Conservation (phyloP, 2,888 invertebrate genomes). For the Dicroscelio sp. region DNA sequence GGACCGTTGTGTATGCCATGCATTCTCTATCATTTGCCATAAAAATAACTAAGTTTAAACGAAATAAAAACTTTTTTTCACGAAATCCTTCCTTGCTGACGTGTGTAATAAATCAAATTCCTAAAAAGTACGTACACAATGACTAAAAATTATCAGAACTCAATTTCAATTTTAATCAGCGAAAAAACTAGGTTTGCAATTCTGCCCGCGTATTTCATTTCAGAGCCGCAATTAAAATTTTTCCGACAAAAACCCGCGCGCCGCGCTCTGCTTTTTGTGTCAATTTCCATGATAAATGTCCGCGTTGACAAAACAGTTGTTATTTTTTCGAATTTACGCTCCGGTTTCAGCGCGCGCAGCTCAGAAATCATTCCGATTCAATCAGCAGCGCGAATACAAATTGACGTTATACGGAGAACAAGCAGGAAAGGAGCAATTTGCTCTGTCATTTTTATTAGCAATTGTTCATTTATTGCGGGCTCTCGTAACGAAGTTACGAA, state of each 20-base stretch:
- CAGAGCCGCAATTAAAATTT: neutral
- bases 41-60: no score
- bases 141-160: neutral
- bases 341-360: neutral
- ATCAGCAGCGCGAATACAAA: slow-evolving; percentile 4
- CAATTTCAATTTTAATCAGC: neutral
- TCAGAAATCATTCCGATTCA: slow-evolving; percentile 11
- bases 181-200: neutral
- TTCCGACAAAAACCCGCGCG: neutral
- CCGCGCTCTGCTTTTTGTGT: neutral
- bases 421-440: neutral
- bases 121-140: no score
- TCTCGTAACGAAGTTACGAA: neutral
- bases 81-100: no score
- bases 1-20: no score
- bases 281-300: neutral
- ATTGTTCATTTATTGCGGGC: no score
- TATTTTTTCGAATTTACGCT: neutral
- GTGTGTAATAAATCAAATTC: no score
- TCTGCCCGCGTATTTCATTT: neutral
- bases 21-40: no score
- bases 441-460: no score
- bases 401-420: neutral
- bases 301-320: neutral
- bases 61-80: no score